These are phyloP conservation scores for Drosophila tripunctata DNA, from an alignment of 2,888 invertebrate species.

Conservation along the genomic window DNA sequence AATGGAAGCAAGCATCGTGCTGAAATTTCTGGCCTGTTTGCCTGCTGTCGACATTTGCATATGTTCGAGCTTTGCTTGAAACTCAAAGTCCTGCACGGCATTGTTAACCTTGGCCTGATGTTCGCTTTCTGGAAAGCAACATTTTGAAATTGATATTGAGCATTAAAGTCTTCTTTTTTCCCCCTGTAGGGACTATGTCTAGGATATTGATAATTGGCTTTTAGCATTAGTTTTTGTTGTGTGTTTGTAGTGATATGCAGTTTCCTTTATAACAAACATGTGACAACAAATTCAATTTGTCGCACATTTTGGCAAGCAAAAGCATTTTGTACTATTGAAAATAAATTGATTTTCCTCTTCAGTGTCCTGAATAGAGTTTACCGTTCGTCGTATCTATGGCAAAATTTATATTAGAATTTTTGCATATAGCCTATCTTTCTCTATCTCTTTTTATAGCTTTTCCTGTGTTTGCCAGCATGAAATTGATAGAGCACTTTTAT, in stretches of 20 bases:
- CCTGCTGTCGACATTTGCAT: constrained; percentile 33
- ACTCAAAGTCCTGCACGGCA: constrained; percentile 17
- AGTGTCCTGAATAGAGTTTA: background rate
- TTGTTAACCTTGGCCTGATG: constrained; percentile 43
- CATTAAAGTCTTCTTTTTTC: constrained; percentile 9
- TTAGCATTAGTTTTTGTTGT: constrained; percentile 38
- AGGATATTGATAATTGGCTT: constrained; percentile 55
- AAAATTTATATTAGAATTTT: constrained; percentile 6
- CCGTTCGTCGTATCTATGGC: constrained; percentile 14
- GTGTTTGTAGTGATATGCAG: background rate
- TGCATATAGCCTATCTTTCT: background rate
- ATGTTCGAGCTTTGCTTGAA: constrained; percentile 7
- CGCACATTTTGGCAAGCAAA: constrained; percentile 44
- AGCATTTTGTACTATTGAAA: constrained; percentile 31
- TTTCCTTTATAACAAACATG: constrained; percentile 18
- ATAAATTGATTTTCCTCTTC: constrained; percentile 36
- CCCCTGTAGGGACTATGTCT: background rate
- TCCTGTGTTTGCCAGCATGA: constrained; percentile 15
- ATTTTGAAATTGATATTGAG: constrained; percentile 49
- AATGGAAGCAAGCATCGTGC: constrained; percentile 2
- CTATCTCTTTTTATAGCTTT: background rate
- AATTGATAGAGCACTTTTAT: background rate
- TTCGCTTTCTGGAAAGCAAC: constrained; percentile 12
- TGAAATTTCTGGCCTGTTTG: constrained; percentile 21
- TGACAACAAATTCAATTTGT: constrained; percentile 62